Evolutionary conservation across 2,797 vertebrate genomes (phyloP).

Genomic region (Taenioides sp.): DNA sequence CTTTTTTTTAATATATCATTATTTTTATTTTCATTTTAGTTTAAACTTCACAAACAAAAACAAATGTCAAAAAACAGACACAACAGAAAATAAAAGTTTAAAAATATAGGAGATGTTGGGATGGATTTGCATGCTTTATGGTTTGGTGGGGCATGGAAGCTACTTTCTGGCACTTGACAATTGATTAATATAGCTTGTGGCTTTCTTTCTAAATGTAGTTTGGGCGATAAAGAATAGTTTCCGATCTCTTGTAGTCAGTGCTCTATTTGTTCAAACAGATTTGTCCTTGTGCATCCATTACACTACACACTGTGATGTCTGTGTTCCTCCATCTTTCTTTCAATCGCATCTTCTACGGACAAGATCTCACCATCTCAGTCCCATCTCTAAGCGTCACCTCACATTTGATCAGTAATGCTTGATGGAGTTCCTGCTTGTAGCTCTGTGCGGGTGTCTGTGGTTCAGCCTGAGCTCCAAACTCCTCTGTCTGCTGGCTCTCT

Average conservation of each 20-base stretch:
- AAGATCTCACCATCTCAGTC: constrained; percentile 39
- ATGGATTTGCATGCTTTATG: not conserved
- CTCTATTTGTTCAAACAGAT: constrained; percentile 1
- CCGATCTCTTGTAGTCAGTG: not conserved
- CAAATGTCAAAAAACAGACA: too few relatives aligned
- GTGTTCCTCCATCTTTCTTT: constrained; percentile 27
- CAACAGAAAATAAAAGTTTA: too few relatives aligned
- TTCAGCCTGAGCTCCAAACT: constrained; percentile 68
- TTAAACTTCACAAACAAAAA: too few relatives aligned
- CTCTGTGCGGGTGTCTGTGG: constrained; percentile 48
- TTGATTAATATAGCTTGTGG: not conserved
- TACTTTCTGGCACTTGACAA: not conserved
- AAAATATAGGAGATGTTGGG: too few relatives aligned
- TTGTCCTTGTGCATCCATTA: not conserved
- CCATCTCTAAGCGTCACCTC: constrained; percentile 38
- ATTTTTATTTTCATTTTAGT: too few relatives aligned
- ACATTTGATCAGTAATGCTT: constrained; percentile 57
- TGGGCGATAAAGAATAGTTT: not conserved
- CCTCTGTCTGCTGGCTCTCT: constrained; percentile 51
- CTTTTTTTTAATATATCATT: too few relatives aligned
- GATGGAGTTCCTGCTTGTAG: constrained; percentile 63
- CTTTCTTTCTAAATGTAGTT: not conserved
- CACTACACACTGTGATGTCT: constrained; percentile 16
- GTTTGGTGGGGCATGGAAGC: not conserved
- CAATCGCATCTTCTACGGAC: constrained; percentile 40